These are phyloP conservation scores for Cebus imitator DNA, from an alignment of 2,113 vertebrate species.

Conservation along the genomic window DNA sequence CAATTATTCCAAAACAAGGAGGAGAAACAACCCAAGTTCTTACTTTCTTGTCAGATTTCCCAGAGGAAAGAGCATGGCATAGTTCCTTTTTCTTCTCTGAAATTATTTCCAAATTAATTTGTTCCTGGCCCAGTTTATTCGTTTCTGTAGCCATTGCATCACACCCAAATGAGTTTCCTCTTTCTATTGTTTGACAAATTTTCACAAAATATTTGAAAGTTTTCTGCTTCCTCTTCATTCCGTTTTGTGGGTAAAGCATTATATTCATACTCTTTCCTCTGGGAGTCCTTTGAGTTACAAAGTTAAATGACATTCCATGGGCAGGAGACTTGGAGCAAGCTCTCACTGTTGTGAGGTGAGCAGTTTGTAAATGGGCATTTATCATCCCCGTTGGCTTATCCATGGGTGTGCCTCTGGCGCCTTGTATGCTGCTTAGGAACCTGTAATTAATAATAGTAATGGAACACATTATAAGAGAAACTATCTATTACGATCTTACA, in stretches of 20 bases:
- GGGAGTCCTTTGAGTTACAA: neutral
- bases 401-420: neutral
- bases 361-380: neutral
- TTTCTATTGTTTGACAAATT: constrained; percentile 62
- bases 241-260: neutral
- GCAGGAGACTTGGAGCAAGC: neutral
- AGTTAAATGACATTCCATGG: neutral
- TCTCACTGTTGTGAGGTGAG: neutral
- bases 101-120: constrained; percentile 72
- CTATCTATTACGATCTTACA: neutral
- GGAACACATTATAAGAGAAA: neutral
- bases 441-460: neutral
- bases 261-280: neutral
- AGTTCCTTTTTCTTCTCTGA: constrained; percentile 46
- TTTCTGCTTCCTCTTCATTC: constrained; percentile 52
- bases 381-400: neutral
- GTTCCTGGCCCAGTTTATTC: constrained; percentile 65
- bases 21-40: neutral
- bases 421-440: neutral
- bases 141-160: constrained; percentile 47
- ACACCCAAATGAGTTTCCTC: constrained; percentile 68
- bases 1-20: constrained; percentile 48
- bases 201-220: constrained; percentile 58
- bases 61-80: constrained; percentile 41
- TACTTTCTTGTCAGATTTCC: constrained; percentile 62